Conservation (phyloP, 2,113 vertebrate genomes). For the Dolichotis patagonum region DNA sequence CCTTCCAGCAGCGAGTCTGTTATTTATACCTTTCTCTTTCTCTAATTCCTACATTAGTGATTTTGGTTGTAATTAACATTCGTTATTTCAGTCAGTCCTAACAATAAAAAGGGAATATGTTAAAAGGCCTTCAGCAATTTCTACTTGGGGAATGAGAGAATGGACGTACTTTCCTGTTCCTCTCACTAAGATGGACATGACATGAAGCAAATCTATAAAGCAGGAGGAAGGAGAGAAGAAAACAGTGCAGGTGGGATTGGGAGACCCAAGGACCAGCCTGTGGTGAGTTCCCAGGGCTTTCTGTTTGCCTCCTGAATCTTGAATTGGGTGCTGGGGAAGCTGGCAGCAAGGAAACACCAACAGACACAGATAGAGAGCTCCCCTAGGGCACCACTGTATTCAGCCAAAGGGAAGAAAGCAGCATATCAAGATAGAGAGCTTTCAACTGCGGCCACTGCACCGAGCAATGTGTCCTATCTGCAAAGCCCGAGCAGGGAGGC, state of each 20-base stretch:
- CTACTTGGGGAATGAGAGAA: neutral
- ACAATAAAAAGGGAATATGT: neutral
- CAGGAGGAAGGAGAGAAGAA: neutral
- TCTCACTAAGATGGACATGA: neutral
- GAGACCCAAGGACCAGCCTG: accelerated
- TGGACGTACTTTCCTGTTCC: neutral
- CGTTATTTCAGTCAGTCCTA: neutral
- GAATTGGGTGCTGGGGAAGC: too few relatives aligned
- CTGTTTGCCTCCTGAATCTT: neutral
- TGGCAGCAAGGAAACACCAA: too few relatives aligned
- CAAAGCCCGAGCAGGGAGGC: neutral
- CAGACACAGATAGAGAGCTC: too few relatives aligned
- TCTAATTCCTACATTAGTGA: neutral
- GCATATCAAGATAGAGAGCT: neutral
- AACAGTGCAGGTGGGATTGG: neutral
- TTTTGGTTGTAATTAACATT: neutral
- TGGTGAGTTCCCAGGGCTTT: neutral
- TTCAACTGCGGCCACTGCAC: too few relatives aligned
- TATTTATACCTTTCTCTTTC: neutral
- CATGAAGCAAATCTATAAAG: neutral
- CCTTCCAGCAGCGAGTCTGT: neutral
- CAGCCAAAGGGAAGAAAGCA: neutral
- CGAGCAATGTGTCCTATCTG: neutral
- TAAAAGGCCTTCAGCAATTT: neutral
- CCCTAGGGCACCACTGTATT: too few relatives aligned